These are phyloP conservation scores for Myodes glareolus DNA, from an alignment of 2,113 vertebrate species.

Conservation along the genomic window DNA sequence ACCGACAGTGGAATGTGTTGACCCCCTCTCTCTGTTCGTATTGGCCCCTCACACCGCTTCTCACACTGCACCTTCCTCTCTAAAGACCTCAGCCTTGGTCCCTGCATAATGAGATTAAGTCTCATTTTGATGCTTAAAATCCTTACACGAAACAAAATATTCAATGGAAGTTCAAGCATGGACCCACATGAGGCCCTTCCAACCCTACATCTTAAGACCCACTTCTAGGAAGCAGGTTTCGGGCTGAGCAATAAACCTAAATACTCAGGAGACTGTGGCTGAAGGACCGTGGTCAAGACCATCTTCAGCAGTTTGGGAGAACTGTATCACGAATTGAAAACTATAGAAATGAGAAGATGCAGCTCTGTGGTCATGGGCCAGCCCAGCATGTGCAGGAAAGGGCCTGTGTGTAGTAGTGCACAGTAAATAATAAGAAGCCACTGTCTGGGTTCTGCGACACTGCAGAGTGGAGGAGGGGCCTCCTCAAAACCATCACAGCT, in stretches of 20 bases:
- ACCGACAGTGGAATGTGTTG: accelerated
- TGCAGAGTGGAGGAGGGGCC: neutral
- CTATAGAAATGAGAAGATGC: neutral
- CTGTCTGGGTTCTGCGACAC: neutral
- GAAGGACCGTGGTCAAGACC: neutral
- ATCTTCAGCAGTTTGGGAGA: neutral
- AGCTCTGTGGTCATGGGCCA: neutral
- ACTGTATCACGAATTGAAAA: neutral
- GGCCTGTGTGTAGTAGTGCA: too few species aligned
- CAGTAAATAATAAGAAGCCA: neutral
- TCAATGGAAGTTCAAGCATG: neutral
- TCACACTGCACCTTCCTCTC: neutral
- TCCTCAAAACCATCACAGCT: neutral
- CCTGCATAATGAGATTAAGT: neutral
- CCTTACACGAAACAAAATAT: neutral
- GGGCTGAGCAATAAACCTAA: neutral
- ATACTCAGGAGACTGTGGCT: neutral
- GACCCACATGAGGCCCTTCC: neutral
- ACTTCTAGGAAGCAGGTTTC: neutral
- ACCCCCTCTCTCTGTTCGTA: neutral
- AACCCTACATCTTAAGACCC: neutral
- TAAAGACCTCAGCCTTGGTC: neutral
- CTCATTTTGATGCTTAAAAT: neutral
- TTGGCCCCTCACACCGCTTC: accelerated
- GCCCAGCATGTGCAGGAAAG: neutral